These are phyloP conservation scores for Trichonephila clavipes DNA, from an alignment of 1,140 invertebrate genomes.

Conservation along the genomic window DNA sequence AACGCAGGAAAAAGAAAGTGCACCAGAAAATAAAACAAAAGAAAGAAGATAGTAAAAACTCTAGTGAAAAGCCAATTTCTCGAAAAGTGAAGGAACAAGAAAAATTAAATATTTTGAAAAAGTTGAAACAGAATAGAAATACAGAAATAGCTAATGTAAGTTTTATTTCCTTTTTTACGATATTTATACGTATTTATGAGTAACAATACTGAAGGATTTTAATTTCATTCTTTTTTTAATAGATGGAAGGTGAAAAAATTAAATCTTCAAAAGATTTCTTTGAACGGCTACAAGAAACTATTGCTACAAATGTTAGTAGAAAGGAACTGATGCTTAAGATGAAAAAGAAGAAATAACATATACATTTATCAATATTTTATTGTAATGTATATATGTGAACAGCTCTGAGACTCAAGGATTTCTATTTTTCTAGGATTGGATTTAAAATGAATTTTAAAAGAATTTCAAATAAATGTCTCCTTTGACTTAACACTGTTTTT, in stretches of 20 bases:
- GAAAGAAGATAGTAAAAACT: conserved; percentile 59
- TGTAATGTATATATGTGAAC: too few species aligned
- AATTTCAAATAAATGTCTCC: too few species aligned
- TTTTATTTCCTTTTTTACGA: not conserved
- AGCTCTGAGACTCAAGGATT: too few species aligned
- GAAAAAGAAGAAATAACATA: not conserved
- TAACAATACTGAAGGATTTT: too few species aligned
- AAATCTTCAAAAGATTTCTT: conserved; percentile 93
- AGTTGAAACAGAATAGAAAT: conserved; percentile 85
- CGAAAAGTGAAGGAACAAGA: conserved; percentile 83
- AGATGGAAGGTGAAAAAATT: conserved; percentile 82
- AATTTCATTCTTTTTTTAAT: not conserved
- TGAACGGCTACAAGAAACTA: conserved; percentile 87
- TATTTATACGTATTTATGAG: too few species aligned
- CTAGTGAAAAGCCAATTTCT: conserved; percentile 76
- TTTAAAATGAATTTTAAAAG: too few species aligned
- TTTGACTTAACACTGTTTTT: too few species aligned
- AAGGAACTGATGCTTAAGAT: not conserved
- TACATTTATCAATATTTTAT: too few species aligned
- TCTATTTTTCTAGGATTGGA: too few species aligned
- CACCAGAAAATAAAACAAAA: conserved; percentile 83
- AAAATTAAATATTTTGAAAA: conserved; percentile 83
- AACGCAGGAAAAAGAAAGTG: conserved; percentile 92
- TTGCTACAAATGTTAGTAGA: not conserved
- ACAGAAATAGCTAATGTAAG: conserved; percentile 82